Conservation (phyloP, 2,113 vertebrate species). For the Arenaria interpres region DNA sequence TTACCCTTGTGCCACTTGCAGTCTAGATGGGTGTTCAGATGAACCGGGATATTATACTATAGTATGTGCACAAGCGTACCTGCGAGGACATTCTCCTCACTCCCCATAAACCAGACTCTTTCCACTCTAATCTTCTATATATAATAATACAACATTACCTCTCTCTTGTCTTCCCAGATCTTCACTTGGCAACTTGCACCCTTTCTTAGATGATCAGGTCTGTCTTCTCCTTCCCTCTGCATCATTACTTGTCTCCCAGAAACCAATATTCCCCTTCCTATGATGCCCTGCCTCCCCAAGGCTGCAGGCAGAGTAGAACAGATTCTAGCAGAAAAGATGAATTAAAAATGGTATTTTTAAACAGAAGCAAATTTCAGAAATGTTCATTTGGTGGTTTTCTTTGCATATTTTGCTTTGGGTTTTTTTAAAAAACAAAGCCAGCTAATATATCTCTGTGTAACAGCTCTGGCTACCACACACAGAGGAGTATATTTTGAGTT, state of each 20-base stretch:
- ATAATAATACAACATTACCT: neutral
- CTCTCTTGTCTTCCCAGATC: neutral
- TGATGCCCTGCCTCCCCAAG: neutral
- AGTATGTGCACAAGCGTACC: neutral
- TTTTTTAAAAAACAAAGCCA: neutral
- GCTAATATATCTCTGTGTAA: neutral
- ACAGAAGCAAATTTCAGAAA: neutral
- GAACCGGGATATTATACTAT: neutral
- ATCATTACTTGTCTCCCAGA: neutral
- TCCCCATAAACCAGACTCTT: neutral
- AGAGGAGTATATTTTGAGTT: neutral
- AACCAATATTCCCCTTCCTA: neutral
- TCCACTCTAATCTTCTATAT: neutral
- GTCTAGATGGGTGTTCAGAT: neutral
- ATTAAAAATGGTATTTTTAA: neutral
- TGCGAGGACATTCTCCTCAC: neutral
- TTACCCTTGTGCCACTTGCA: neutral
- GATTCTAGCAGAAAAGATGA: neutral
- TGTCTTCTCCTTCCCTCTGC: neutral
- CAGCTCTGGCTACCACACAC: neutral
- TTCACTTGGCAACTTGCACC: neutral
- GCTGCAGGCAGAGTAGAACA: neutral
- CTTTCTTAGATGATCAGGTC: neutral
- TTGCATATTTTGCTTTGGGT: neutral
- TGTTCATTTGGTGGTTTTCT: neutral